Percentiles rank a stretch among this genome's conserved stretches.
phyloP scores from a whole-genome alignment of 2,113 vertebrate species.

The Todiramphus chloris region DNA sequence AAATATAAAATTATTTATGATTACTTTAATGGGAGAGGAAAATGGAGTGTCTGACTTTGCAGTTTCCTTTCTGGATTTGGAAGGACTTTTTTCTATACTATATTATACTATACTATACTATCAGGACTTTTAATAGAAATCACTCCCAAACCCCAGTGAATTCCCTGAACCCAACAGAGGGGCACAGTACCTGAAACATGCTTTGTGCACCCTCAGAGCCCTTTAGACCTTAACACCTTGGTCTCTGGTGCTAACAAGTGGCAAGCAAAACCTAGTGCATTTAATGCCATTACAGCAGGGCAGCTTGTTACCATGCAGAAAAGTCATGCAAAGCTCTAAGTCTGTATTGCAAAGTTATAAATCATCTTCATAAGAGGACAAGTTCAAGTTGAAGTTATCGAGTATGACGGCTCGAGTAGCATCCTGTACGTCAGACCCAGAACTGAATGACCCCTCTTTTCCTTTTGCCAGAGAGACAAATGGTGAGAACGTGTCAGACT shows the following conservation, averaged over 20 bases:
- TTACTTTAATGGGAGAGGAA: background rate
- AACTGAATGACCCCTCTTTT: conserved; percentile 64
- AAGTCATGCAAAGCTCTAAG: background rate
- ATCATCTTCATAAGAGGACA: conserved; percentile 15
- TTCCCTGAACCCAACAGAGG: background rate
- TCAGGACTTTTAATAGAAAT: background rate
- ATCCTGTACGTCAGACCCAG: conserved; percentile 75
- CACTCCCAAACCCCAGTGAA: background rate
- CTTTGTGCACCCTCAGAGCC: background rate
- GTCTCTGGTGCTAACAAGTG: background rate
- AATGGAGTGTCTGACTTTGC: background rate
- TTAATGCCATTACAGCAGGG: background rate
- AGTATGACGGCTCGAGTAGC: conserved; percentile 6
- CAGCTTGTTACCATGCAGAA: background rate
- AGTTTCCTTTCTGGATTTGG: background rate
- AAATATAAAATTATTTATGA: background rate
- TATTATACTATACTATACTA: background rate
- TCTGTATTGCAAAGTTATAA: background rate
- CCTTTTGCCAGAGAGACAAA: conserved; percentile 67
- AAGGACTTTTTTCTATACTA: background rate
- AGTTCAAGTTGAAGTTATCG: conserved; percentile 71
- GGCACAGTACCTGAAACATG: background rate
- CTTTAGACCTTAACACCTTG: background rate
- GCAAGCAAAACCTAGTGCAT: background rate
- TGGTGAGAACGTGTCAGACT: conserved; percentile 59